Base-by-base conservation (phyloP, 2,797 vertebrate genomes). In the Clarias laeviceps region DNA sequence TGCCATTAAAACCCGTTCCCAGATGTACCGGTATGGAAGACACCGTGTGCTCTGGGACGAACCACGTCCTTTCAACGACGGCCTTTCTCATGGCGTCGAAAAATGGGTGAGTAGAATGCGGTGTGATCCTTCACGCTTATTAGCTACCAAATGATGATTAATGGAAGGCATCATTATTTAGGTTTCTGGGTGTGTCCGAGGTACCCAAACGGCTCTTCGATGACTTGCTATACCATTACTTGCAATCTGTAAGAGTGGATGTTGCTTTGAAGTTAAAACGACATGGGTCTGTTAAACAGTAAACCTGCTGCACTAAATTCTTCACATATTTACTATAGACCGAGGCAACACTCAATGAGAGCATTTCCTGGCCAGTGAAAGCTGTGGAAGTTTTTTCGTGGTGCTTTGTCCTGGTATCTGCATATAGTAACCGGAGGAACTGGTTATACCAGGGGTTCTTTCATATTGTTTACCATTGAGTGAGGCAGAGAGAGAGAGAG, bases 21-120 rank as follows among this genome's bases (percentile, higher is more conserved):
- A 93, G 90, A 97, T 98, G 79, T 90, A 93, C 57, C 90, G 34
- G 11, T 96, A 95, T 89, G 96, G 96, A 68, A 92, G 87, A 40
- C 93, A 94, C 0, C 95, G 95, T 18, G 93, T 98, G 82, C 90
- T 97, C 54, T 98, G 97, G 97, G 96, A 97, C 88, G 96, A 97
- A n/a, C 91, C 93, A 27, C 95, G 90, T 81, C 45, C 92, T n/a
- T 0, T 93, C 83, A 92, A 73, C 1, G 90, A 92, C 1, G 93
- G 93, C 11, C 74, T 87, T 11, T 91, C 94, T 83, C 95, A 95
- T 69, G 95, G 96, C 54, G 91, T 97, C 0, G 97, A 97, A 82
- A 96, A 97, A 86, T 98, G 97, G 97, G 97, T 98, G 91, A 95
- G 96, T 93, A 40, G 40, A 17, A n/a, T n/a, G n/a, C 11, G 90